Evolutionary conservation across 2,888 invertebrate species (phyloP).

Genomic region (Calameuta idolon): DNA sequence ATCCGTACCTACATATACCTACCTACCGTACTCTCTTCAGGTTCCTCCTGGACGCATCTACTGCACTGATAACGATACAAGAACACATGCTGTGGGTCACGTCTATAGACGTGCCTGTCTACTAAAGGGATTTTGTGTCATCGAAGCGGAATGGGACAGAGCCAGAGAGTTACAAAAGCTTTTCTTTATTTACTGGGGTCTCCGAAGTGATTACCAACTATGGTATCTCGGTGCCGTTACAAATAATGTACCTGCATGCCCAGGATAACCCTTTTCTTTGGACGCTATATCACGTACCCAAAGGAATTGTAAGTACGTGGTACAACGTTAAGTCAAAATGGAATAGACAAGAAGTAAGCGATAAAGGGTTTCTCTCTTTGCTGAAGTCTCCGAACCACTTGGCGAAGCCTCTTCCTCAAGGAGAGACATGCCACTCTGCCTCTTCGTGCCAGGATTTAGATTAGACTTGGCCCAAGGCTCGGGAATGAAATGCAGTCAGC

Average conservation of each 20-base stretch:
- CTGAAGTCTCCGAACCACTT: not conserved
- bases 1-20: too few relatives aligned
- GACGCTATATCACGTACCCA: not conserved
- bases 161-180: not conserved
- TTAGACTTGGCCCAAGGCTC: not conserved
- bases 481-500: constrained; percentile 32
- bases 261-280: not conserved
- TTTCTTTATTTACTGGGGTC: not conserved
- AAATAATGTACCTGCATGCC: not conserved
- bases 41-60: not conserved
- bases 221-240: not conserved
- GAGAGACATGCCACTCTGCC: not conserved
- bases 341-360: not conserved
- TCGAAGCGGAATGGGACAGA: not conserved
- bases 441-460: not conserved
- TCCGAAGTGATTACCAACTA: not conserved
- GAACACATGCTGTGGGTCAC: not conserved
- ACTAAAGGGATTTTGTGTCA: not conserved
- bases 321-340: not conserved
- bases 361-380: not conserved
- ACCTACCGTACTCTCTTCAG: not conserved
- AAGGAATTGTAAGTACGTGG: not conserved
- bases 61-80: not conserved
- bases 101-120: not conserved
- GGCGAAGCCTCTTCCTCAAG: not conserved